A percentile compares a stretch with the other conserved stretches of the same genome.
These are phyloP conservation scores for Poecilia picta DNA, from an alignment of 2,797 vertebrate species.

Conservation along the genomic window DNA sequence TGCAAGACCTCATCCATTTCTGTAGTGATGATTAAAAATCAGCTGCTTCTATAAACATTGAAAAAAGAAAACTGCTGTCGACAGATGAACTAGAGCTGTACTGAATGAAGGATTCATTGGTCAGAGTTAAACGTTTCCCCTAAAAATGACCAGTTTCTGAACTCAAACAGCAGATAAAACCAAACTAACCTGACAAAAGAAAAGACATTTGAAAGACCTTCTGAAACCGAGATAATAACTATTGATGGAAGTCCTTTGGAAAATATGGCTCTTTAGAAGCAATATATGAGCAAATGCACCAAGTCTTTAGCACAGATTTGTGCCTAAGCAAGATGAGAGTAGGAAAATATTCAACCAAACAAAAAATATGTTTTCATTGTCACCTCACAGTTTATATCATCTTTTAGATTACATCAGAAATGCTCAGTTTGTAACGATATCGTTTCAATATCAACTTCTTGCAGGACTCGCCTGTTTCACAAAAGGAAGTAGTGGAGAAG, in stretches of 20 bases:
- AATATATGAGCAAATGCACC: neutral
- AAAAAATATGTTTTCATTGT: neutral
- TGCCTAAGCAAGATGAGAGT: neutral
- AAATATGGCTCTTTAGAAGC: neutral
- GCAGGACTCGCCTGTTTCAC: constrained; percentile 17
- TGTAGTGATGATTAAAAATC: neutral
- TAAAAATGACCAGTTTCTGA: neutral
- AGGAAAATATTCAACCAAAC: neutral
- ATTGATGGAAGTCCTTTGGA: neutral
- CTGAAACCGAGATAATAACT: neutral
- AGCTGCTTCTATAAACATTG: neutral
- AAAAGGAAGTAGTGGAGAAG: constrained; percentile 64
- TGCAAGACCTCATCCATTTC: neutral
- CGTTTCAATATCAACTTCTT: constrained; percentile 26
- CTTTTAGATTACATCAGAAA: neutral
- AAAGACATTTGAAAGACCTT: neutral
- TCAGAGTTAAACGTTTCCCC: neutral
- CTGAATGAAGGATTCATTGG: neutral
- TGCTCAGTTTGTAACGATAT: neutral
- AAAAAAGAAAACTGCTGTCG: neutral
- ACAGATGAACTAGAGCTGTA: neutral
- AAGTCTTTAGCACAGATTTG: neutral
- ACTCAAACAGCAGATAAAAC: neutral
- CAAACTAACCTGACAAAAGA: neutral
- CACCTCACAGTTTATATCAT: neutral